Conservation (phyloP, 2,888 invertebrate species). For the Sinopyrophorus schimmeli region DNA sequence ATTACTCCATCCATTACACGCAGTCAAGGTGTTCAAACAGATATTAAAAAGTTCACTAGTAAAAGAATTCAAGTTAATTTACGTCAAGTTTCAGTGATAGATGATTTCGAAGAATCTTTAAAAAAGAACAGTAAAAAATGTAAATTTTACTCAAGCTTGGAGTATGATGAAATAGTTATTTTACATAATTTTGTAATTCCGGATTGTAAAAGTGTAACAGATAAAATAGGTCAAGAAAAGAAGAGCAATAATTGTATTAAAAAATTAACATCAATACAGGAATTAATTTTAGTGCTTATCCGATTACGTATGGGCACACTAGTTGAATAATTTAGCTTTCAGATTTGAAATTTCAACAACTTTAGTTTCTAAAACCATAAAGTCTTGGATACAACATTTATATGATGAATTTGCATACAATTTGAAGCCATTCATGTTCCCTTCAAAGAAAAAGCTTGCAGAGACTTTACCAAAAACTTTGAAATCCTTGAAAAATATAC, state of each 20-base stretch:
- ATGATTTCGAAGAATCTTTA: not conserved
- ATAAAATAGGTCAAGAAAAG: not conserved
- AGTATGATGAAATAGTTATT: not conserved
- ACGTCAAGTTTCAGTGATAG: too few relatives aligned
- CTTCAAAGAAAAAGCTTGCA: conserved; percentile 12
- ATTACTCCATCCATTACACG: too few relatives aligned
- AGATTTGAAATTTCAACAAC: conserved; percentile 1
- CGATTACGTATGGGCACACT: not conserved
- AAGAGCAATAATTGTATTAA: too few relatives aligned
- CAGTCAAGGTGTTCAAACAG: too few relatives aligned
- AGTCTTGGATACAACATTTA: not conserved
- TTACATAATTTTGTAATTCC: not conserved
- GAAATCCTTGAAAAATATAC: conserved; percentile 19
- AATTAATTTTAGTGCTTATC: not conserved
- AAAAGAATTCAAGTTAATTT: too few relatives aligned
- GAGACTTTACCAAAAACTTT: conserved; percentile 16
- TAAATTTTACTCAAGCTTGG: not conserved
- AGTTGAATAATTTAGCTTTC: not conserved
- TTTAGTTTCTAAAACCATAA: not conserved
- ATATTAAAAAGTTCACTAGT: too few relatives aligned
- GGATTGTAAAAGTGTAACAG: not conserved
- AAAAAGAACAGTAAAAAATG: conserved; percentile 1
- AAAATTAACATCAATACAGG: not conserved
- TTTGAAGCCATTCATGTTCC: not conserved
- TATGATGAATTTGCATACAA: not conserved